phyloP scores from a whole-genome alignment of 2,797 vertebrate genomes.

The Rhabdophis nuchalis region DNA sequence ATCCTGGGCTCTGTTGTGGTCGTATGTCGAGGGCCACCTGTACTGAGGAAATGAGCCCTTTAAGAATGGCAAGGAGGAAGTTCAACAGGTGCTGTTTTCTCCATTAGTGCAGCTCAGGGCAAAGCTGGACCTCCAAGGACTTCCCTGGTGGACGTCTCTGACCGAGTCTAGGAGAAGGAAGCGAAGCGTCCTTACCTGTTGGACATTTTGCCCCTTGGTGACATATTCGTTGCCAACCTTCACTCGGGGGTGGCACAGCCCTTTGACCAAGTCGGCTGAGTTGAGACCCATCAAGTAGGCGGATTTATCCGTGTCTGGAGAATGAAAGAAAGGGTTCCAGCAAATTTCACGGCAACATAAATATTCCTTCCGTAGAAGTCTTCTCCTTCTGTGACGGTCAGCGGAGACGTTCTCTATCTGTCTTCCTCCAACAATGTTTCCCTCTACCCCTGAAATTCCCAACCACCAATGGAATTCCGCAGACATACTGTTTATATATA shows the following conservation, averaged over 20 bases:
- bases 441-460: neutral
- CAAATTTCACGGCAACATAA: neutral
- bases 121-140: neutral
- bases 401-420: no score
- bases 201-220: conserved; percentile 84
- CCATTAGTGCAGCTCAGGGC: no score
- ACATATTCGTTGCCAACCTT: conserved; percentile 87
- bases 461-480: neutral
- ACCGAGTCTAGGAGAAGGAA: neutral
- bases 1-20: neutral
- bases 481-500: neutral
- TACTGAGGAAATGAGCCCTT: neutral
- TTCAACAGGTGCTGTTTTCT: neutral
- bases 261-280: conserved; percentile 83
- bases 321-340: neutral
- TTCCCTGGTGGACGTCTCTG: neutral
- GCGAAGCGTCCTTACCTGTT: conserved; percentile 65
- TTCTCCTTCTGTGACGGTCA: neutral
- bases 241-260: conserved; percentile 82
- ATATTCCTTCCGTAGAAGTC: neutral
- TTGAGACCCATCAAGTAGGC: conserved; percentile 86
- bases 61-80: neutral
- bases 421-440: neutral
- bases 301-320: conserved; percentile 75
- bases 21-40: neutral